These are phyloP conservation scores for Blastomussa wellsi DNA, from an alignment of 92 coral and sea anemone genomes.

Conservation along the genomic window DNA sequence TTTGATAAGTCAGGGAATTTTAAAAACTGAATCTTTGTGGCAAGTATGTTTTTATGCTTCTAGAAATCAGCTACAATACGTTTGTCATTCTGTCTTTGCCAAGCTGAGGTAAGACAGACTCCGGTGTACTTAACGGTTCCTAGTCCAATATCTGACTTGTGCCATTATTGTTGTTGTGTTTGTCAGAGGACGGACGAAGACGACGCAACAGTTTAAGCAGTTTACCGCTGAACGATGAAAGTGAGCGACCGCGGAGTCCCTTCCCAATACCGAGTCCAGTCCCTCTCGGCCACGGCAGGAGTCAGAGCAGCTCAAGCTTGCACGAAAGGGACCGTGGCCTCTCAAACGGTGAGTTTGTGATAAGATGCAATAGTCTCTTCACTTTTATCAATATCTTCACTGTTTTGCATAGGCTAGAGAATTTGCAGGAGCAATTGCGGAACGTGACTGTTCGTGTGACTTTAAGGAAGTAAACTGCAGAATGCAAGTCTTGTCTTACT, in stretches of 20 bases:
- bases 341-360: slow-evolving; percentile 64
- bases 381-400: neutral
- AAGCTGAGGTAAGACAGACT: neutral
- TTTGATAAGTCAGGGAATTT: no score
- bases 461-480: neutral
- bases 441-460: neutral
- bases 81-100: no score
- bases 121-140: neutral
- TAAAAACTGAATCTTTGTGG: no score
- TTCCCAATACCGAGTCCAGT: slow-evolving; percentile 81
- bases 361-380: neutral
- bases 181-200: slow-evolving; percentile 49
- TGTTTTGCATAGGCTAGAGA: neutral
- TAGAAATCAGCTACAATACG: neutral
- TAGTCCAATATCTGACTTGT: neutral
- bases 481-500: neutral
- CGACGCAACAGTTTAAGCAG: slow-evolving; percentile 90
- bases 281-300: slow-evolving; percentile 73
- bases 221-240: slow-evolving; percentile 63
- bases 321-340: slow-evolving; percentile 69
- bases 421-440: neutral
- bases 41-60: no score
- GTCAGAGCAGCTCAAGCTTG: slow-evolving; percentile 85
- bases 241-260: slow-evolving; percentile 63
- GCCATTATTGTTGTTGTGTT: neutral